phyloP scores from a whole-genome alignment of 2,113 vertebrate species.

The Aspidoscelis tigris region DNA sequence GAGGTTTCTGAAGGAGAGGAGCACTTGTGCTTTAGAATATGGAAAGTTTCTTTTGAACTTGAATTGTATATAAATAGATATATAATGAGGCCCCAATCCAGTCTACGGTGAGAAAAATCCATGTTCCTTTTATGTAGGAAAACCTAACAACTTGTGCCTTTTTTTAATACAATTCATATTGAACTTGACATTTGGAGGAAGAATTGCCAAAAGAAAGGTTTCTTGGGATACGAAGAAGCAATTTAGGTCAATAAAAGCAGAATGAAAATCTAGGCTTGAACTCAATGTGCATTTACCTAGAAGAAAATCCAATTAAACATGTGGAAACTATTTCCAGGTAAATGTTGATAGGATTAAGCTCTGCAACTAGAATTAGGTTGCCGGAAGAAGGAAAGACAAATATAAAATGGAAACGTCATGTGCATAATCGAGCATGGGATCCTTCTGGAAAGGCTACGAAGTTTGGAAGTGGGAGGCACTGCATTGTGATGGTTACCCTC shows the following conservation, averaged over 20 bases:
- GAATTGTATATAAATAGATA: neutral
- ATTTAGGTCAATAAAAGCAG: neutral
- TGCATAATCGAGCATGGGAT: neutral
- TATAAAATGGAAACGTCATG: neutral
- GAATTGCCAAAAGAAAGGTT: too few species aligned
- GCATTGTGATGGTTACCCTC: too few species aligned
- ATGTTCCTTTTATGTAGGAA: neutral
- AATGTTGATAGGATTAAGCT: neutral
- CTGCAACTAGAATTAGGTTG: neutral
- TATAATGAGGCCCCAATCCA: neutral
- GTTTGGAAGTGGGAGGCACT: too few species aligned
- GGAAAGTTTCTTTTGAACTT: constrained; percentile 8
- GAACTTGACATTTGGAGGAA: neutral
- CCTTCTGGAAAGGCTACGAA: too few species aligned
- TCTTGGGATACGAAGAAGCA: neutral
- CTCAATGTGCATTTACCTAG: neutral
- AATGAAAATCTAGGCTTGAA: neutral
- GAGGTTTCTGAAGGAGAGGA: neutral
- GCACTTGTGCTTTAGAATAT: neutral
- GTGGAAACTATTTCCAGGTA: neutral
- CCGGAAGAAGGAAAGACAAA: neutral
- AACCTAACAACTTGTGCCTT: too few species aligned
- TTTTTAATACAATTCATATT: too few species aligned
- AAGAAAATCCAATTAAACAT: neutral
- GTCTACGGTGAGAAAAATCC: neutral